Conservation (phyloP, 2,113 vertebrate species). For the Muntiacus reevesi region DNA sequence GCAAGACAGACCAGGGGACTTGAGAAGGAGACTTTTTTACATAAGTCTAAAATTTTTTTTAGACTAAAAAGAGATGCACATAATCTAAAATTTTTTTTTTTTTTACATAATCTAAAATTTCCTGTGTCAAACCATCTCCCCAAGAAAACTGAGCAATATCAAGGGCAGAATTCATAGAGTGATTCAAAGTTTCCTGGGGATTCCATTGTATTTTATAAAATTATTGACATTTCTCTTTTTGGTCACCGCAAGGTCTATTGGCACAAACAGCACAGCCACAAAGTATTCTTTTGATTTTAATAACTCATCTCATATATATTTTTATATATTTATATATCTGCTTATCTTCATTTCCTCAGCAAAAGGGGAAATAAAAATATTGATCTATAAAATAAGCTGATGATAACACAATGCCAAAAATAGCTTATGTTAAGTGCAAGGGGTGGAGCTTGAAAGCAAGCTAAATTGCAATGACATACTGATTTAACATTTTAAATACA, state of each 20-base stretch:
- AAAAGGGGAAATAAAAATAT: constrained; percentile 79
- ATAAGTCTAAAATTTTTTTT: background rate
- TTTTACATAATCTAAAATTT: background rate
- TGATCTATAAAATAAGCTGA: constrained; percentile 86
- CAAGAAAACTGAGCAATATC: background rate
- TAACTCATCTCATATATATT: constrained; percentile 60
- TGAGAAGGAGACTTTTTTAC: background rate
- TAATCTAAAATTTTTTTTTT: background rate
- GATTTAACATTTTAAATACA: constrained; percentile 91
- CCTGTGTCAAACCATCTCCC: background rate
- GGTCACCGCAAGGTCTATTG: constrained; percentile 82
- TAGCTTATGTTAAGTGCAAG: constrained; percentile 93
- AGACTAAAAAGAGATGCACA: no score
- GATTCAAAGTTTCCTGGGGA: constrained; percentile 41
- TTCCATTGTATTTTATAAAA: constrained; percentile 79
- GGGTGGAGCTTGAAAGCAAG: constrained; percentile 91
- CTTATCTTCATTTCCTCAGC: constrained; percentile 79
- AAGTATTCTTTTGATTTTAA: constrained; percentile 70
- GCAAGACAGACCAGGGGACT: background rate
- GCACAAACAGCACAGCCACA: constrained; percentile 81
- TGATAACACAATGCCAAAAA: constrained; percentile 90
- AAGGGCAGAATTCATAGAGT: background rate
- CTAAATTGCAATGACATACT: constrained; percentile 85
- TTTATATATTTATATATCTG: constrained; percentile 66
- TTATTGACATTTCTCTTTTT: constrained; percentile 84